These are phyloP conservation scores for Mus caroli DNA, from an alignment of 2,797 vertebrate genomes.

Conservation along the genomic window DNA sequence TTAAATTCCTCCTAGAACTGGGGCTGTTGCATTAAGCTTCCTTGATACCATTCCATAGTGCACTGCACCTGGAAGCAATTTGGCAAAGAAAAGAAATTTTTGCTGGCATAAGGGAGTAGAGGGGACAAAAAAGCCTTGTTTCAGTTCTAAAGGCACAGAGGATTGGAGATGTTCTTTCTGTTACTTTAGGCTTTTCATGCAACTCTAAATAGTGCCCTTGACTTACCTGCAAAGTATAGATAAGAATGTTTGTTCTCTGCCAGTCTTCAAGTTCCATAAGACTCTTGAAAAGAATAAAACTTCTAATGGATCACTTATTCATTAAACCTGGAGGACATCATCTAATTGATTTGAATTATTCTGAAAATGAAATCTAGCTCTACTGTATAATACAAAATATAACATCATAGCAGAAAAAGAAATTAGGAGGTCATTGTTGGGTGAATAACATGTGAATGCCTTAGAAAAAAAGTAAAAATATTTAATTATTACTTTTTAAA, in stretches of 20 bases:
- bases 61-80: conserved; percentile 53
- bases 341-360: conserved; percentile 64
- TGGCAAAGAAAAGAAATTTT: conserved; percentile 54
- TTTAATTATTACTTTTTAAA: conserved; percentile 49
- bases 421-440: conserved; percentile 3
- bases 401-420: neutral
- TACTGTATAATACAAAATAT: neutral
- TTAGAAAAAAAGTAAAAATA: neutral
- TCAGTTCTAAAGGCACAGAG: conserved; percentile 52
- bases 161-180: conserved; percentile 23
- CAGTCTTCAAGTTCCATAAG: conserved; percentile 25
- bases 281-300: conserved; percentile 42
- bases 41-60: conserved; percentile 49
- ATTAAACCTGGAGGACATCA: neutral
- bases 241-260: conserved; percentile 60
- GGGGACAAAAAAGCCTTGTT: neutral
- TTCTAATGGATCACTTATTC: conserved; percentile 32
- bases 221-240: conserved; percentile 68
- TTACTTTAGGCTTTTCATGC: conserved; percentile 44
- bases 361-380: neutral
- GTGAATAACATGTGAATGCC: neutral
- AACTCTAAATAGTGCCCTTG: conserved; percentile 28
- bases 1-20: conserved; percentile 9
- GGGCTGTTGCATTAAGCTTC: neutral
- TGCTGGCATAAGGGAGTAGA: neutral